Conservation (phyloP, 2,888 invertebrate genomes). For the Melanostoma scalare region DNA sequence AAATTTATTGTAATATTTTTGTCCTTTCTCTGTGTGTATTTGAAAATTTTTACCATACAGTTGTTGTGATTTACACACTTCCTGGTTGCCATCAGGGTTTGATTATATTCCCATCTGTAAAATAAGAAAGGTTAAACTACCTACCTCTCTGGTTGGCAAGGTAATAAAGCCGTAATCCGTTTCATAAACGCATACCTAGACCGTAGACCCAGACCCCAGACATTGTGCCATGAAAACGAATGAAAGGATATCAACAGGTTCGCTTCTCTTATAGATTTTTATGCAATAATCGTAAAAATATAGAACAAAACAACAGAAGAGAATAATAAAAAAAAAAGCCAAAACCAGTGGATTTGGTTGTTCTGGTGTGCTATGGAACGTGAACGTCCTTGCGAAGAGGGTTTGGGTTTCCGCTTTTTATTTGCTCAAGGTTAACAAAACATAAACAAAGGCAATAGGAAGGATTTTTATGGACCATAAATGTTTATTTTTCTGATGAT, state of each 20-base stretch:
- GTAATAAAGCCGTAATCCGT: conserved; percentile 70
- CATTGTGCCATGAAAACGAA: conserved; percentile 37
- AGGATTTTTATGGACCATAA: conserved; percentile 72
- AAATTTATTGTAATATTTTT: conserved; percentile 70
- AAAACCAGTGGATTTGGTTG: conserved; percentile 62
- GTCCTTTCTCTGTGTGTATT: conserved; percentile 10
- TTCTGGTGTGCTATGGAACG: conserved; percentile 51
- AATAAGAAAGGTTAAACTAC: conserved; percentile 66
- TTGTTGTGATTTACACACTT: conserved; percentile 57
- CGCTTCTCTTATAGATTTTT: conserved; percentile 69
- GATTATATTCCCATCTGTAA: conserved; percentile 66
- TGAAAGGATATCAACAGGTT: conserved; percentile 71
- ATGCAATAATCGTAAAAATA: conserved; percentile 73
- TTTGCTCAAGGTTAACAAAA: conserved; percentile 70
- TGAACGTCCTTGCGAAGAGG: conserved; percentile 51
- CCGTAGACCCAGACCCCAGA: conserved; percentile 4
- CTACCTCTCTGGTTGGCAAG: conserved; percentile 45
- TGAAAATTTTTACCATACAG: conserved; percentile 25
- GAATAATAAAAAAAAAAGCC: conserved; percentile 30
- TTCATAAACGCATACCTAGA: conserved; percentile 38
- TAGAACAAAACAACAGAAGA: conserved; percentile 18
- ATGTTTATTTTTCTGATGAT: conserved; percentile 55
- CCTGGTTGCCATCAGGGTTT: conserved; percentile 56
- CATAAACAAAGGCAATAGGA: conserved; percentile 67
- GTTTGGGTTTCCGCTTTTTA: conserved; percentile 66